These are phyloP conservation scores for Tiaroga cobitis DNA, from an alignment of 2,797 vertebrate species.

Conservation along the genomic window DNA sequence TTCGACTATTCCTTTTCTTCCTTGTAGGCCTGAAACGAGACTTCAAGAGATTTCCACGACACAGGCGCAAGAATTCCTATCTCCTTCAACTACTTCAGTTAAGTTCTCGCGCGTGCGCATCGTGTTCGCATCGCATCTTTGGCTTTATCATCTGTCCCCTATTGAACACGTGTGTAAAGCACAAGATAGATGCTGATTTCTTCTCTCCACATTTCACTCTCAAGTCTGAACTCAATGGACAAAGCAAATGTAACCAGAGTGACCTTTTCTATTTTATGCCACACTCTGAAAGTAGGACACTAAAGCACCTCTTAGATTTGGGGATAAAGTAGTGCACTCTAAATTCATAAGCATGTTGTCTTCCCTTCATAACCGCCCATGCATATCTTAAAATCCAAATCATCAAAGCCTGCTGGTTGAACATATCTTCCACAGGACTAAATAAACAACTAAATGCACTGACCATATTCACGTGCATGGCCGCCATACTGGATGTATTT, in stretches of 20 bases:
- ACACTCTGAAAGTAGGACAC: slow-evolving; percentile 7
- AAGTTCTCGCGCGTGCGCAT: too few relatives aligned
- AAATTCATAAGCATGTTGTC: neutral
- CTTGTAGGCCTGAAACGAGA: too few relatives aligned
- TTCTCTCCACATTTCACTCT: neutral
- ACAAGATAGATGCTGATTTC: neutral
- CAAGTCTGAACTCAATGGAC: neutral
- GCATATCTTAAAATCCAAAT: slow-evolving; percentile 5
- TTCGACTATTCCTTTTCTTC: too few relatives aligned
- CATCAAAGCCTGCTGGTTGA: neutral
- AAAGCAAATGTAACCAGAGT: neutral
- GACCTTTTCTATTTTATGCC: neutral
- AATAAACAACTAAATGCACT: slow-evolving; percentile 28
- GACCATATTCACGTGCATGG: neutral
- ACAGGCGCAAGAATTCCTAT: too few relatives aligned
- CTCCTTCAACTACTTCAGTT: too few relatives aligned
- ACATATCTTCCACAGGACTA: slow-evolving; percentile 12
- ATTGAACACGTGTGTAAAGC: neutral
- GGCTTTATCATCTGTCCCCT: neutral
- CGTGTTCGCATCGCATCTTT: too few relatives aligned
- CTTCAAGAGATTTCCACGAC: too few relatives aligned
- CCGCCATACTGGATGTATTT: neutral
- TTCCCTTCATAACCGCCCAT: neutral
- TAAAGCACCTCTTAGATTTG: slow-evolving; percentile 1
- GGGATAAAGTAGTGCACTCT: neutral